Evolutionary conservation across 2,797 vertebrate species (phyloP).

Genomic region (Sebastolobus alascanus): DNA sequence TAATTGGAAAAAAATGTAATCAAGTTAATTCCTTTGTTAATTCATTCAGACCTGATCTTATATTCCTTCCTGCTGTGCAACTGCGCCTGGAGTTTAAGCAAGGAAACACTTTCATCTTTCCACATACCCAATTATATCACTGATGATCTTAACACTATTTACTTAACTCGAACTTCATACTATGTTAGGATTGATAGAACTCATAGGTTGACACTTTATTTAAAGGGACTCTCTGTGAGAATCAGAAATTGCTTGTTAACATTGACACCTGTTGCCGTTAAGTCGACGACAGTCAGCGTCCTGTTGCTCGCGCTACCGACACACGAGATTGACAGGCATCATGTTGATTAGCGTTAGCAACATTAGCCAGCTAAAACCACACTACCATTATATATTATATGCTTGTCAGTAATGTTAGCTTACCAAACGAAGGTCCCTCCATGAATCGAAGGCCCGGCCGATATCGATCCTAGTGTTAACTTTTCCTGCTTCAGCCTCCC

Average conservation of each 20-base stretch:
- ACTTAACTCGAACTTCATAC: not conserved
- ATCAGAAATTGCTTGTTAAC: no score
- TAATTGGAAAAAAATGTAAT: constrained; percentile 79
- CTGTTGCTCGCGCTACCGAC: no score
- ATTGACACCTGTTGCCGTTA: not conserved
- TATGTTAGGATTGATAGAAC: constrained; percentile 9
- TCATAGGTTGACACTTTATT: not conserved
- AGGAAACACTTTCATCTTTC: constrained; percentile 26
- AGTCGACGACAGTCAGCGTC: no score
- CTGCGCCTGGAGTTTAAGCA: constrained; percentile 36
- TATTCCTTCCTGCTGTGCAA: constrained; percentile 23
- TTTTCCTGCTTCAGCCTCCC: no score
- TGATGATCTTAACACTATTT: constrained; percentile 10
- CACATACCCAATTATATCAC: not conserved
- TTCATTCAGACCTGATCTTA: constrained; percentile 49
- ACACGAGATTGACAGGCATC: no score
- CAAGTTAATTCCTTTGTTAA: constrained; percentile 77
- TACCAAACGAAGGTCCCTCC: no score
- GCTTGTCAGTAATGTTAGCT: no score
- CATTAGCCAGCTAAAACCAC: no score
- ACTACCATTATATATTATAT: no score
- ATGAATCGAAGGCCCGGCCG: no score
- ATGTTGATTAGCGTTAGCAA: no score
- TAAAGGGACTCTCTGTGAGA: not conserved
- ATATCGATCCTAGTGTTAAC: no score